These are phyloP conservation scores for Poeciliopsis gracilis DNA, from an alignment of 2,797 vertebrate species.

Conservation along the genomic window DNA sequence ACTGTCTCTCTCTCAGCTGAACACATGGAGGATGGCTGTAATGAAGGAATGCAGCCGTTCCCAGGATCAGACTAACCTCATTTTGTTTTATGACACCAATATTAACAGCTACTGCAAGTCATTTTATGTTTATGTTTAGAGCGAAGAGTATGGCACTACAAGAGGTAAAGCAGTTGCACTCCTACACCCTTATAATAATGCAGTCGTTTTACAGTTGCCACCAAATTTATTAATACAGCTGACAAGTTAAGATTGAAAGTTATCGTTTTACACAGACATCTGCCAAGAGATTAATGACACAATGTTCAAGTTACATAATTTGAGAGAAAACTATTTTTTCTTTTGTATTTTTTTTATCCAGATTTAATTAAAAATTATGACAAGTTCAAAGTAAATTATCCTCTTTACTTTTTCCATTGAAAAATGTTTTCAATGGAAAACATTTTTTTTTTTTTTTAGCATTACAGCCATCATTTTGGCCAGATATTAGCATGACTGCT, in stretches of 20 bases:
- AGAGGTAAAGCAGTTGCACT: not conserved
- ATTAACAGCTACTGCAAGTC: not conserved
- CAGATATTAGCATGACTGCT: not conserved
- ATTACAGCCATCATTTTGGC: not conserved
- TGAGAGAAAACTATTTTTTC: not conserved
- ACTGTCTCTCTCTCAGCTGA: not conserved
- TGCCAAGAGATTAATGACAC: not conserved
- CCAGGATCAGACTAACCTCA: not conserved
- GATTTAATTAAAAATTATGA: not conserved
- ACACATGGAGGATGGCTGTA: not conserved
- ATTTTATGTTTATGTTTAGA: not conserved
- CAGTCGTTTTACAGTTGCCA: not conserved
- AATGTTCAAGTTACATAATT: not conserved
- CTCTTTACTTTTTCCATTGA: no score
- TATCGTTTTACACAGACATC: not conserved
- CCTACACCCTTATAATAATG: not conserved
- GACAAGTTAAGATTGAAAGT: not conserved
- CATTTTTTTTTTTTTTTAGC: not conserved
- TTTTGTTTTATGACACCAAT: not conserved
- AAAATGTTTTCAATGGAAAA: not conserved
- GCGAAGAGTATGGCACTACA: not conserved
- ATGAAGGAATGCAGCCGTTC: not conserved
- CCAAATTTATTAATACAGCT: not conserved
- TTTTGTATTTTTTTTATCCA: not conserved
- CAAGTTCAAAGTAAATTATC: not conserved